Percentiles rank a stretch among this genome's conserved stretches.
These are phyloP conservation scores for Lathronympha strigana DNA, from an alignment of 2,888 invertebrate genomes.

Conservation along the genomic window DNA sequence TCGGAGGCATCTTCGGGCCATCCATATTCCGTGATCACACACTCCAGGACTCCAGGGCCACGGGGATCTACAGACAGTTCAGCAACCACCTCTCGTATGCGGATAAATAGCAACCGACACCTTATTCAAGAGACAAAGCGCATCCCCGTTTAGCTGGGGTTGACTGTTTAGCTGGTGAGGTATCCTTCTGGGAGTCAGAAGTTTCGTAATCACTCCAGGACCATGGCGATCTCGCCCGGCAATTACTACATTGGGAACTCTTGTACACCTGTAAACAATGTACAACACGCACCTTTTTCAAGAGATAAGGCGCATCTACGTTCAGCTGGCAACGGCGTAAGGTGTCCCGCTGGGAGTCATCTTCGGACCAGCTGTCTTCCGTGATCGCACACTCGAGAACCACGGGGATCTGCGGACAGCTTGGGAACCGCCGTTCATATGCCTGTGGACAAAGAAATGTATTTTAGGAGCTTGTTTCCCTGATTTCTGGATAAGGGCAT, in stretches of 20 bases:
- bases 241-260: no score
- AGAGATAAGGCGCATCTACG: slow-evolving; percentile 96
- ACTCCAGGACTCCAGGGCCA: slow-evolving; percentile 96
- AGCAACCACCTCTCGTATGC: slow-evolving; percentile 98
- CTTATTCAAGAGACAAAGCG: no score
- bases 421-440: slow-evolving; percentile 96
- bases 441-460: slow-evolving; percentile 86
- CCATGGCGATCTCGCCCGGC: no score
- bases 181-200: no score
- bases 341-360: slow-evolving; percentile 91
- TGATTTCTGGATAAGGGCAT: not conserved
- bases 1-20: slow-evolving; percentile 91
- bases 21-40: slow-evolving; percentile 91
- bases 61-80: slow-evolving; percentile 96
- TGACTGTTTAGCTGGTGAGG: no score
- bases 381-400: slow-evolving; percentile 94
- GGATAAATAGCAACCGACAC: no score
- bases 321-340: slow-evolving; percentile 94
- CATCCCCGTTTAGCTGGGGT: no score
- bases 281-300: slow-evolving; percentile 97
- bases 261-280: no score
- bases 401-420: slow-evolving; percentile 96
- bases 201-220: no score
- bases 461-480: not conserved
- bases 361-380: slow-evolving; percentile 90